Evolutionary conservation across 2,113 vertebrate species (phyloP), one percentile per base, ranked within the genome.

Genomic region (Brachyhypopomus occidentalis): DNA sequence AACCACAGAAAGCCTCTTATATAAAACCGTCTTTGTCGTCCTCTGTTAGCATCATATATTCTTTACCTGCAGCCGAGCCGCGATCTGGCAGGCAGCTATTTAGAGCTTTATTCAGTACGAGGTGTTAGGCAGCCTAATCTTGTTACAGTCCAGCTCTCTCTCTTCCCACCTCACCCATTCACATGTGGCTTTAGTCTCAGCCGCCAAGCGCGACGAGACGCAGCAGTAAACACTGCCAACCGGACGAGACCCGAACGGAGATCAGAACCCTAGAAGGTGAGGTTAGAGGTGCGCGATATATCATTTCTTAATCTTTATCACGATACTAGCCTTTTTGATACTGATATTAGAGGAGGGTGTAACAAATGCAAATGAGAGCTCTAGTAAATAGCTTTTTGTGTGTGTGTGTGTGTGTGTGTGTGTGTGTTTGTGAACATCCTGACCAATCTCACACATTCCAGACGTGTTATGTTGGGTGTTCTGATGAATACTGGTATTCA

Each of bases 121-220:
- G 74, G 56, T 78, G 63, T 80, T 80, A 87, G 86, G 86, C 83
- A 74, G 84, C 52, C 64, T 84, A 86, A 86, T 89, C 85, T 86
- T 48, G 78, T 86, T 84, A 83, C 80, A 83, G 67, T 59, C 45
- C 67, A 20, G 41, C 1, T 77, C 52, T 66, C 38, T 60, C 78
- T 69, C 73, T 20, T 73, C 48, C 16, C 16, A 70, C 48, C 52
- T 59, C 36, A 58, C 20, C 11, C 72, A 34, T 22, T 69, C 72
- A 25, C 73, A 87, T 79, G 70, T 76, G 77, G 38, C 71, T 83
- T 86, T 84, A 83, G 83, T 84, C 71, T 84, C 62, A 84, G 70
- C 81, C 77, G 83, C 52, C 45, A 52, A 0, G 45, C 45, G 45
- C 1, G 45, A 11, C 12, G 0, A 52, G 12, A 14, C 12, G 45